A percentile compares a stretch with the other conserved stretches of the same genome.
Evolutionary conservation across 2,797 vertebrate species (phyloP).

Genomic region (Acridotheres tristis): DNA sequence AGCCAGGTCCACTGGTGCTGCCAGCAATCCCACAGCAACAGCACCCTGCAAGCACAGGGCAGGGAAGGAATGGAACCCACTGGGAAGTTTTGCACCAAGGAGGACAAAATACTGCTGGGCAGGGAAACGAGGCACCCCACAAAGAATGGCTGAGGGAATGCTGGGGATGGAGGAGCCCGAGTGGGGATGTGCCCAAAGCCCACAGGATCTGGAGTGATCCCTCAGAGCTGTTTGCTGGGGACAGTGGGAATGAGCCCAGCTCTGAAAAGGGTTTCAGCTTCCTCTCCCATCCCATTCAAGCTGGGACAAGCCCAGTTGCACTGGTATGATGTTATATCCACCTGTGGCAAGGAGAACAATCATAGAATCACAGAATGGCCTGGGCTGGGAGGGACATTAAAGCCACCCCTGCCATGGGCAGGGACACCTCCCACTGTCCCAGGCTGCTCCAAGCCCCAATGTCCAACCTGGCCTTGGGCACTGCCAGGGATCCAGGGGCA

Average conservation of each 20-base stretch:
- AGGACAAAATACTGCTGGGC: neutral
- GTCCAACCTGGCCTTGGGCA: neutral
- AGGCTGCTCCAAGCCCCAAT: neutral
- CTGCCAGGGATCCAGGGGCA: neutral
- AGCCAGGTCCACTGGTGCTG: neutral
- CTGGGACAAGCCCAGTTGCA: neutral
- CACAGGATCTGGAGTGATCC: accelerated
- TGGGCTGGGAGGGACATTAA: neutral
- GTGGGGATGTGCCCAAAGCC: accelerated
- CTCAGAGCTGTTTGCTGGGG: neutral
- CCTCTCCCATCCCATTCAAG: accelerated
- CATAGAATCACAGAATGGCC: neutral
- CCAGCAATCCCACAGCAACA: neutral
- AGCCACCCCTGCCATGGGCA: neutral
- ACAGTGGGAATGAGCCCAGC: neutral
- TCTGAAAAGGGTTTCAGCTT: neutral
- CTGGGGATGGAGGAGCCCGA: accelerated
- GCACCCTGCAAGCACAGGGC: accelerated
- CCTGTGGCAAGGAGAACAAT: neutral
- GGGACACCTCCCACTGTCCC: neutral
- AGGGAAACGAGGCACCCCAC: neutral
- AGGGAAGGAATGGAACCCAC: neutral
- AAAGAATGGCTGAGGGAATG: neutral
- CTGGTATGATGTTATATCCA: neutral
- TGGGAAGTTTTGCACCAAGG: neutral